phyloP scores from a whole-genome alignment of 2,797 vertebrate genomes.

The Nannoperca australis region DNA sequence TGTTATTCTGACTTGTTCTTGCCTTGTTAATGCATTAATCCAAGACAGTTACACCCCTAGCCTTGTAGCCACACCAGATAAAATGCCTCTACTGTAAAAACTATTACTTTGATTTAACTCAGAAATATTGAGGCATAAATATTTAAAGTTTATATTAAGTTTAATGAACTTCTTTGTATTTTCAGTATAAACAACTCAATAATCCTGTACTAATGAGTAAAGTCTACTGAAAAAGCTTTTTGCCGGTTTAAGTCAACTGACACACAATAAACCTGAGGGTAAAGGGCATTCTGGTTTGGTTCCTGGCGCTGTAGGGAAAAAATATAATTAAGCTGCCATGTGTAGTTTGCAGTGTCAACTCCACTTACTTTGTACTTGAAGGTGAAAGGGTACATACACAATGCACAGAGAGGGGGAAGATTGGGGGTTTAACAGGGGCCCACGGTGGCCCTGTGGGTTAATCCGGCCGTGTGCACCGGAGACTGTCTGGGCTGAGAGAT shows the following conservation, averaged over 20 bases:
- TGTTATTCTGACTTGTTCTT: background rate
- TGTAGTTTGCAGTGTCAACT: background rate
- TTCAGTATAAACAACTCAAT: background rate
- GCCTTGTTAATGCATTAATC: background rate
- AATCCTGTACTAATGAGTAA: background rate
- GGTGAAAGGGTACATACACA: constrained; percentile 32
- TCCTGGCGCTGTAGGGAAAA: background rate
- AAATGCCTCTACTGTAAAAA: background rate
- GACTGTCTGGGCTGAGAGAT: constrained; percentile 44
- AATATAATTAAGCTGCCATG: constrained; percentile 3
- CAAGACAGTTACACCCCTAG: too few species aligned
- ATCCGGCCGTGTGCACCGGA: constrained; percentile 21
- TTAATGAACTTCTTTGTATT: background rate
- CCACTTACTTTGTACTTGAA: constrained; percentile 27
- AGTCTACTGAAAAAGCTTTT: background rate
- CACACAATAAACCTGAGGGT: background rate
- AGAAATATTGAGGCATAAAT: background rate
- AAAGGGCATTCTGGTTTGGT: background rate
- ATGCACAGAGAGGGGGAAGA: constrained; percentile 4
- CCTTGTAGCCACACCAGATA: background rate
- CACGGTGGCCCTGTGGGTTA: constrained; percentile 6
- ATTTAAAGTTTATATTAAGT: background rate
- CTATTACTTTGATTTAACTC: background rate
- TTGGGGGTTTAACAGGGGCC: background rate
- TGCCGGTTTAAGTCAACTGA: constrained; percentile 1